Base-by-base conservation (phyloP, 2,888 invertebrate genomes). In the Acanthopleura granulata region DNA sequence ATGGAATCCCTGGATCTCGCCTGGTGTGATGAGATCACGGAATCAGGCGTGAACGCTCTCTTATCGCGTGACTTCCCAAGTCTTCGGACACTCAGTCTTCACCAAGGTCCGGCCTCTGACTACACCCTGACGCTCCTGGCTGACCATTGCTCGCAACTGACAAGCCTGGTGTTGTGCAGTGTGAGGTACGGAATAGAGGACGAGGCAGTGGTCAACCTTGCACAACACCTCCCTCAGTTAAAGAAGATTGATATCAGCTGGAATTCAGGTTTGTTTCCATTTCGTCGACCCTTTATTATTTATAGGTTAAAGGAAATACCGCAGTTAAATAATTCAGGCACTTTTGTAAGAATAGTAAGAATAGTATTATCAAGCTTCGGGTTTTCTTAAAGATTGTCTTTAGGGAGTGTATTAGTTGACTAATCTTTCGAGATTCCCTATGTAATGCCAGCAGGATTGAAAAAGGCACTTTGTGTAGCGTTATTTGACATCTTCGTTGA, bases 11-110 rank as follows among this genome's bases (percentile, higher is more conserved):
- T 84, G 27, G 82, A 84, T 74, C 73, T 84, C 25, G 82, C 83
- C 14, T 84, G 81, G 79, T 84, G 84, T 77, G 81, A 82, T 61
- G 82, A 82, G 15, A 76, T 82, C 4, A 80, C 82, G 57, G 80
- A 81, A 40, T 74, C 75, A 49, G 83, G 83, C 12, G 66, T 83
- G 0, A 81, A 82, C 72, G 71, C 72, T n/a, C 71, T 83, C n/a
- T 79, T 79, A 50, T 72, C 75, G 15, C 77, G 75, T 50, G n/a
- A 18, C n/a, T 77, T 77, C 72, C 18, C 76, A n/a, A 72, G 77
- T 16, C 72, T 82, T 0, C 40, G 49, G 16, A 22, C n/a, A 11
- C 29, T 75, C 0, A 62, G 30, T 25, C 66, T 73, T 27, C 62
- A 62, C 22, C 69, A 40, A 18, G 30, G 61, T 62, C 49, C 62